Percentiles rank a stretch among this genome's conserved stretches.
Conservation (phyloP, 1,140 invertebrate species). For the Aethina tumida region DNA sequence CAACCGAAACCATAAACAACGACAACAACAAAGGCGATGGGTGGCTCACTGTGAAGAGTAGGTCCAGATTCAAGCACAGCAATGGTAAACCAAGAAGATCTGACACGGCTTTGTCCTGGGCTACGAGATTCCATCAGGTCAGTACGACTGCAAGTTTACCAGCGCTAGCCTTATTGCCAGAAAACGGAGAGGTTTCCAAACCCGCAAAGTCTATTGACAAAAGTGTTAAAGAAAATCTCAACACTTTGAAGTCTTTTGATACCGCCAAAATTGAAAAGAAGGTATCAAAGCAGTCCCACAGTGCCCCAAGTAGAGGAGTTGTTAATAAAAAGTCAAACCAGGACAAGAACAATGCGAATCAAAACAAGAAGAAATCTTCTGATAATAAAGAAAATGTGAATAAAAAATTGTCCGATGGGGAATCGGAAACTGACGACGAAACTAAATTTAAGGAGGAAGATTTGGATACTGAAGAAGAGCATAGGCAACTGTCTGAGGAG, state of each 20-base stretch:
- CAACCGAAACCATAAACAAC: constrained; percentile 42
- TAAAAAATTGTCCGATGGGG: constrained; percentile 20
- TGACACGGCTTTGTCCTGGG: constrained; percentile 44
- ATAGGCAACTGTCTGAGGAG: constrained; percentile 60
- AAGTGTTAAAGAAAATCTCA: constrained; percentile 34
- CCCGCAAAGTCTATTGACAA: constrained; percentile 26
- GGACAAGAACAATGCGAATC: constrained; percentile 28
- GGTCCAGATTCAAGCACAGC: constrained; percentile 38
- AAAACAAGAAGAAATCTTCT: constrained; percentile 25
- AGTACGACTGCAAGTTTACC: constrained; percentile 56
- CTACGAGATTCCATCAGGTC: constrained; percentile 54
- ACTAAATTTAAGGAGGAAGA: constrained; percentile 34
- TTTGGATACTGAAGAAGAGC: constrained; percentile 32
- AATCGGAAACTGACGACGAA: constrained; percentile 37
- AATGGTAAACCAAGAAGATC: constrained; percentile 28
- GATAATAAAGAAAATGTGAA: constrained; percentile 20
- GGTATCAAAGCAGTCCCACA: constrained; percentile 19
- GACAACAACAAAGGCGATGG: constrained; percentile 47
- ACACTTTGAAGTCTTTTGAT: constrained; percentile 41
- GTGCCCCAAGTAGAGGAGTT: constrained; percentile 18
- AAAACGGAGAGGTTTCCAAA: constrained; percentile 28
- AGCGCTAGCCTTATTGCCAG: constrained; percentile 42
- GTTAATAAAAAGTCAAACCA: constrained; percentile 17
- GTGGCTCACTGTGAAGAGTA: constrained; percentile 55
- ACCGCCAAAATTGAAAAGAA: constrained; percentile 32